phyloP scores from a whole-genome alignment of 2,797 vertebrate genomes.

The Thaleichthys pacificus region DNA sequence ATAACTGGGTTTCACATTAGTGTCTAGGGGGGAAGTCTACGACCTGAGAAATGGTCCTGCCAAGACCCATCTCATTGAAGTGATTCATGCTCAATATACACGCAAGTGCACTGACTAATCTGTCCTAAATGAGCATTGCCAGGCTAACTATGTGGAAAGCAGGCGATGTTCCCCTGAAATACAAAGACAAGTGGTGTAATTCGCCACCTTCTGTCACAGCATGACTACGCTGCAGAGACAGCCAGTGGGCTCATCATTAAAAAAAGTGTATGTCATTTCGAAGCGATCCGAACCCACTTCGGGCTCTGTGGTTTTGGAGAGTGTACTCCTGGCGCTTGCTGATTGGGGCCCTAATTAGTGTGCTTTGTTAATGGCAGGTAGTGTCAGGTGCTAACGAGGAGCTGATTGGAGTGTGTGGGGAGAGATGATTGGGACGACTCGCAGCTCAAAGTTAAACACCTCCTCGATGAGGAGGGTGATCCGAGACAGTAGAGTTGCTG shows the following conservation, averaged over 20 bases:
- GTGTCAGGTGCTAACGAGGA: slow-evolving; percentile 63
- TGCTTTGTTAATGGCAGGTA: slow-evolving; percentile 61
- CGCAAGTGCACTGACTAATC: neutral
- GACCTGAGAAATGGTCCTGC: neutral
- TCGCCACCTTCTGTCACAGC: neutral
- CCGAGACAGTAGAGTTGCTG: neutral
- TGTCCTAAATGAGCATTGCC: neutral
- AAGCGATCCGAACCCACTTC: slow-evolving; percentile 40
- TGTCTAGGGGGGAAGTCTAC: too few relatives aligned
- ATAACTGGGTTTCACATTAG: too few relatives aligned
- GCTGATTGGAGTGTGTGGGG: slow-evolving; percentile 59
- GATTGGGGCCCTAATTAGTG: slow-evolving; percentile 64
- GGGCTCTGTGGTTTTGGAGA: slow-evolving; percentile 47
- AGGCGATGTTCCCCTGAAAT: neutral
- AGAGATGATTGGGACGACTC: slow-evolving; percentile 54
- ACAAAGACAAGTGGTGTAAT: slow-evolving; percentile 12
- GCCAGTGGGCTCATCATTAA: neutral
- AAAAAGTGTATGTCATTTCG: slow-evolving; percentile 12
- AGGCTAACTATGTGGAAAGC: neutral
- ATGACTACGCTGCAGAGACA: neutral
- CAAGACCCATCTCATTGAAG: neutral
- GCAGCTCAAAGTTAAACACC: slow-evolving; percentile 58
- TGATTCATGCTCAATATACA: neutral
- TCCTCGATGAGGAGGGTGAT: slow-evolving; percentile 46
- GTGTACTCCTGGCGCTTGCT: slow-evolving; percentile 50